Evolutionary conservation across 2,797 vertebrate genomes (phyloP).

Genomic region (Clamator glandarius): DNA sequence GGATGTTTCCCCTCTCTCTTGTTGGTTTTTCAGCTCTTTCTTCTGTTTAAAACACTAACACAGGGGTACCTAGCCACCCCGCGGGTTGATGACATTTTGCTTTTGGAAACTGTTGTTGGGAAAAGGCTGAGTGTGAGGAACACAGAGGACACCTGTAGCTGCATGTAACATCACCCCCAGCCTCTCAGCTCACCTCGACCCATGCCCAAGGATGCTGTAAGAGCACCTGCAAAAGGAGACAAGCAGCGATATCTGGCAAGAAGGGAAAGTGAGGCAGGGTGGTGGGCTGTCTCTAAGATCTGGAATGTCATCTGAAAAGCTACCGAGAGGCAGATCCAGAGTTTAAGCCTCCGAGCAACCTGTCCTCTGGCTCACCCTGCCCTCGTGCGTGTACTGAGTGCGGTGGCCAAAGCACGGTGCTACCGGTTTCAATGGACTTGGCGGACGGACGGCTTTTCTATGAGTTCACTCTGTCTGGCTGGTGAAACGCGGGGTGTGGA

Average conservation of each 20-base stretch:
- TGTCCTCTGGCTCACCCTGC: slow-evolving; percentile 67
- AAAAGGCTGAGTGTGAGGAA: neutral
- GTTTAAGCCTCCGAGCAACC: slow-evolving; percentile 41
- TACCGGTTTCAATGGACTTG: slow-evolving; percentile 10
- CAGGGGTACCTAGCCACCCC: neutral
- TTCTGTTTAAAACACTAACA: neutral
- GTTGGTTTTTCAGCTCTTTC: neutral
- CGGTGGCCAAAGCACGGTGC: slow-evolving; percentile 19
- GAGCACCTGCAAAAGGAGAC: rapidly evolving
- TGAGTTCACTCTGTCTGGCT: slow-evolving; percentile 24
- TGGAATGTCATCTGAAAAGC: neutral
- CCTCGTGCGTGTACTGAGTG: neutral
- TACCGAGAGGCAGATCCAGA: neutral
- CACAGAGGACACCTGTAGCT: rapidly evolving
- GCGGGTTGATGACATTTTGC: neutral
- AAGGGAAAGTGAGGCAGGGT: slow-evolving; percentile 20
- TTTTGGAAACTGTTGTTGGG: neutral
- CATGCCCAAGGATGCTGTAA: rapidly evolving
- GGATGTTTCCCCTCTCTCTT: neutral
- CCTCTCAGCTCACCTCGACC: neutral
- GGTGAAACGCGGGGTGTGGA: slow-evolving; percentile 3
- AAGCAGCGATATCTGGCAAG: neutral
- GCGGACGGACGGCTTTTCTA: neutral
- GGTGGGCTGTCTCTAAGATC: neutral
- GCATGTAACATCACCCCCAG: neutral